A percentile compares a stretch with the other conserved stretches of the same genome.
These are phyloP conservation scores for Spodoptera exigua DNA, from an alignment of 2,888 invertebrate genomes.

Conservation along the genomic window DNA sequence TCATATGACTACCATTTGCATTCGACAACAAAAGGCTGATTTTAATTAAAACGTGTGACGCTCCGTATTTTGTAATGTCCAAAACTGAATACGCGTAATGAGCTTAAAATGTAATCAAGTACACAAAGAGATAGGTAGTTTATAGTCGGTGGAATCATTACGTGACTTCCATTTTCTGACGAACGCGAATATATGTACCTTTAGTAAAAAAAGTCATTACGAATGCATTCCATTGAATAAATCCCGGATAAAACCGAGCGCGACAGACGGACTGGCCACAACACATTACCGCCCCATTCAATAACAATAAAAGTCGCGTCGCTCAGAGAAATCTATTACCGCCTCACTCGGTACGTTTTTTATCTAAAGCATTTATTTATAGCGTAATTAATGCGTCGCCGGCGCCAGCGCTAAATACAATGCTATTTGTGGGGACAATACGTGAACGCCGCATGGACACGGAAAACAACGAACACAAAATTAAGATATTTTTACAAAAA, in stretches of 20 bases:
- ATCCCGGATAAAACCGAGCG: constrained; percentile 33
- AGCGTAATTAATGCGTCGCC: constrained; percentile 73
- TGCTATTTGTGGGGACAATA: constrained; percentile 65
- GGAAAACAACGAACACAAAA: neutral
- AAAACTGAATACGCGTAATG: constrained; percentile 4
- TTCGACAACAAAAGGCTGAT: constrained; percentile 9
- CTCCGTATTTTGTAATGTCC: neutral
- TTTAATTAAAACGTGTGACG: constrained; percentile 9
- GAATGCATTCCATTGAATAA: constrained; percentile 36
- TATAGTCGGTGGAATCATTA: neutral
- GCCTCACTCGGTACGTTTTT: constrained; percentile 50
- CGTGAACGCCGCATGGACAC: constrained; percentile 40
- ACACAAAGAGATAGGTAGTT: neutral
- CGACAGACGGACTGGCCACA: constrained; percentile 40
- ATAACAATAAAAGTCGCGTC: constrained; percentile 53
- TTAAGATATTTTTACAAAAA: neutral
- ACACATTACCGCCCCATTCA: constrained; percentile 51
- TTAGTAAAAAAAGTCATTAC: constrained; percentile 37
- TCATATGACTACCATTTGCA: constrained; percentile 10
- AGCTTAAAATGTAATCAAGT: constrained; percentile 3
- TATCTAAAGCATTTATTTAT: constrained; percentile 69
- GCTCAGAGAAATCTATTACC: constrained; percentile 50
- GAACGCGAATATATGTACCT: constrained; percentile 18
- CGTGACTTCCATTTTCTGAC: constrained; percentile 10
- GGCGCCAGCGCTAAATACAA: constrained; percentile 66